Percentiles rank a stretch among this genome's conserved stretches.
Evolutionary conservation across 2,113 vertebrate genomes (phyloP).

Genomic region (Poeciliopsis retropinna): DNA sequence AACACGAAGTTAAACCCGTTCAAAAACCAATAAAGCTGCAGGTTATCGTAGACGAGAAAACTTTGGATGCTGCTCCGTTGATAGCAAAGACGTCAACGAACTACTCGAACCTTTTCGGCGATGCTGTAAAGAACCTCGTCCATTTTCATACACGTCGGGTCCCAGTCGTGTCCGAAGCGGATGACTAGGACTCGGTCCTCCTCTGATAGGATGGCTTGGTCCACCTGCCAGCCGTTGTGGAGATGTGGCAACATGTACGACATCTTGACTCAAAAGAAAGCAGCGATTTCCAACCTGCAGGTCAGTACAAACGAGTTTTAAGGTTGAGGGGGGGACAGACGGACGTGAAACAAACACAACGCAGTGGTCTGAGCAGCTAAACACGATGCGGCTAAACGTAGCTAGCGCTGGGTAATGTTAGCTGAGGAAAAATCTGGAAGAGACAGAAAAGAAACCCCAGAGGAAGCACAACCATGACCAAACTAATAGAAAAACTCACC

Average conservation of each 20-base stretch:
- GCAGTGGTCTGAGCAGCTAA: neutral
- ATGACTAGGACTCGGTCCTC: conserved; percentile 96
- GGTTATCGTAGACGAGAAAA: no score
- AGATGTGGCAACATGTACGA: conserved; percentile 98
- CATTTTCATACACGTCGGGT: conserved; percentile 99
- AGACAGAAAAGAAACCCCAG: neutral
- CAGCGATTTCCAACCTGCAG: neutral
- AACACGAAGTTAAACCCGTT: no score
- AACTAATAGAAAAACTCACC: conserved; percentile 4
- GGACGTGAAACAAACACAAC: neutral
- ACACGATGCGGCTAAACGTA: neutral
- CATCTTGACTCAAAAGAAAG: conserved; percentile 76
- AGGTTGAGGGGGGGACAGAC: neutral
- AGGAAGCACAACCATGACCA: neutral
- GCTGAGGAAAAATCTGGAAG: conserved; percentile 8
- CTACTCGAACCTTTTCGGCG: conserved; percentile 88
- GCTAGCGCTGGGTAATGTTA: neutral
- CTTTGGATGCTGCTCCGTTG: no score
- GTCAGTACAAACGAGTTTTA: accelerated
- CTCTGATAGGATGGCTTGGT: conserved; percentile 97
- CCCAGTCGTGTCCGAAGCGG: conserved; percentile 98
- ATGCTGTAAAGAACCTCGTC: conserved; percentile 97
- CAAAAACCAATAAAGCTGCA: no score
- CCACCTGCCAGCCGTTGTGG: conserved; percentile 99
- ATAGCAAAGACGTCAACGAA: accelerated